Evolutionary conservation across 2,797 vertebrate species (phyloP).

Genomic region (Agapornis canus): DNA sequence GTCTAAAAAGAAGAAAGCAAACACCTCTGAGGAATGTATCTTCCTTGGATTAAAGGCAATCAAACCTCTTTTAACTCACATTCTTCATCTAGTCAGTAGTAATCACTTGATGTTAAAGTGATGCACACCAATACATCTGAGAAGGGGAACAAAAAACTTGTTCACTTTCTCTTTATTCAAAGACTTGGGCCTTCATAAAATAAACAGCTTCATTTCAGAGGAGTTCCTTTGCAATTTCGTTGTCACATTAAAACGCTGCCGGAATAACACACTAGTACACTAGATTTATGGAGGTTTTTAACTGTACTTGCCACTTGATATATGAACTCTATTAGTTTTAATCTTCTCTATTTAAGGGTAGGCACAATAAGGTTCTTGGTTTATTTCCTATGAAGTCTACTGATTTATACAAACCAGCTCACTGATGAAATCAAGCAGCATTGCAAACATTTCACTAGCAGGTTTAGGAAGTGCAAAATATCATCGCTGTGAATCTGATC

Average conservation of each 20-base stretch:
- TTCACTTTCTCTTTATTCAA: background rate
- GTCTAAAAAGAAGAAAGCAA: background rate
- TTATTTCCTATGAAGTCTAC: background rate
- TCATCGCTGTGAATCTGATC: accelerated
- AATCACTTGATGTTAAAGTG: background rate
- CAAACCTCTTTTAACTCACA: background rate
- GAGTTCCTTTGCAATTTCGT: background rate
- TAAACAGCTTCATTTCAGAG: background rate
- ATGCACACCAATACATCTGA: background rate
- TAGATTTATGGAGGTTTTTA: background rate
- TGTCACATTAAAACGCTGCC: background rate
- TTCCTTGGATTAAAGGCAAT: background rate
- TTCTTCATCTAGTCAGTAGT: background rate
- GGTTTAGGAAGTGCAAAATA: background rate
- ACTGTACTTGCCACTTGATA: background rate
- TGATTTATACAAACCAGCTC: background rate
- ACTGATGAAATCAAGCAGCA: background rate
- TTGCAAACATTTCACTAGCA: background rate
- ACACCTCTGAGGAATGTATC: background rate
- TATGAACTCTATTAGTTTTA: background rate
- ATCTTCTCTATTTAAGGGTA: background rate
- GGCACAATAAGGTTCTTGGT: background rate
- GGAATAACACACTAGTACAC: background rate
- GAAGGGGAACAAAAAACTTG: background rate
- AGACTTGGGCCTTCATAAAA: background rate